A percentile compares a stretch with the other conserved stretches of the same genome.
phyloP scores from a whole-genome alignment of 1,140 invertebrate species.

The Brachionus rubens region DNA sequence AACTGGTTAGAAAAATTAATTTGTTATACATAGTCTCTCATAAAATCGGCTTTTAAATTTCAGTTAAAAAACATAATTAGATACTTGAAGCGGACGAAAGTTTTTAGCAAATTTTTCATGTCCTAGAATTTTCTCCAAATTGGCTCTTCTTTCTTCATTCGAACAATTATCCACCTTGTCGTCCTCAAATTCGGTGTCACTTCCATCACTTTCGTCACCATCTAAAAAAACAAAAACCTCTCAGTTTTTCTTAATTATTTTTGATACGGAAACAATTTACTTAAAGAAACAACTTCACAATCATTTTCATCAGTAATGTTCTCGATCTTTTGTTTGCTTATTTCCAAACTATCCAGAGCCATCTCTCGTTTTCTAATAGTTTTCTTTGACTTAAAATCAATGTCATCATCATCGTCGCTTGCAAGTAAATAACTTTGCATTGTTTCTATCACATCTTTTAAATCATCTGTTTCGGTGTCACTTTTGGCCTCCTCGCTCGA shows the following conservation, averaged over 20 bases:
- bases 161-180: neutral
- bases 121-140: conserved; percentile 27
- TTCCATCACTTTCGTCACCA: conserved; percentile 17
- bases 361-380: neutral
- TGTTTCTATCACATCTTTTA: neutral
- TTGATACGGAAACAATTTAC: neutral
- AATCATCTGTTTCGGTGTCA: conserved; percentile 1
- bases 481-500: neutral
- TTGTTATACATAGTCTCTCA: too few relatives aligned
- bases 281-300: conserved; percentile 19
- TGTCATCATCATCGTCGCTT: neutral
- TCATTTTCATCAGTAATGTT: conserved; percentile 12
- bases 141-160: conserved; percentile 15
- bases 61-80: too few relatives aligned
- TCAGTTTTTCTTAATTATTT: neutral
- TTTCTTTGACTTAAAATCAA: neutral
- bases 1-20: too few relatives aligned
- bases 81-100: neutral
- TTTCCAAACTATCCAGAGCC: conserved; percentile 12
- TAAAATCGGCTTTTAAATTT: too few relatives aligned
- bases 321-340: neutral
- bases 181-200: conserved; percentile 43
- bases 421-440: conserved; percentile 18
- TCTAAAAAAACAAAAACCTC: neutral
- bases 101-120: conserved; percentile 11